Conservation (phyloP, 2,797 vertebrate species). For the Tolypeutes matacus region DNA sequence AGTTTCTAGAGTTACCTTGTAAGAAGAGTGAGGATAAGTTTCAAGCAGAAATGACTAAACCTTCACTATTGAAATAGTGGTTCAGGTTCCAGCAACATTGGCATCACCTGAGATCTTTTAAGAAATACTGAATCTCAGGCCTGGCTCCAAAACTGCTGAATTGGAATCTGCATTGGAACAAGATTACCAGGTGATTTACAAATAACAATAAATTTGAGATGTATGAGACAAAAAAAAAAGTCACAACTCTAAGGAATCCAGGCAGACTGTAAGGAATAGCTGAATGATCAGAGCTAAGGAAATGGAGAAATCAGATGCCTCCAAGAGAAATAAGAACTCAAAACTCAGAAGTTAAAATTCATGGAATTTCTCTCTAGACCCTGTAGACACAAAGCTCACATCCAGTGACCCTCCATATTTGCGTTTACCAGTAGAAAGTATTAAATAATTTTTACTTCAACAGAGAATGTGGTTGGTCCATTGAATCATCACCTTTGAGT, state of each 20-base stretch:
- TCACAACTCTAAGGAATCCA: too few species aligned
- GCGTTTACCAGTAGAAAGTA: neutral
- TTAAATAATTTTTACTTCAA: neutral
- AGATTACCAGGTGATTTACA: slow-evolving; percentile 1
- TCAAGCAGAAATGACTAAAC: slow-evolving; percentile 13
- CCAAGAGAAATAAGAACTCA: neutral
- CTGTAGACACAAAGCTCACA: neutral
- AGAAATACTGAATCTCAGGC: neutral
- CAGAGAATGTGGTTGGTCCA: neutral
- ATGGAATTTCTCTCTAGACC: neutral
- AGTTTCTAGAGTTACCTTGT: neutral
- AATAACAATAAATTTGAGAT: neutral
- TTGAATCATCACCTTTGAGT: neutral
- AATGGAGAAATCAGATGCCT: neutral
- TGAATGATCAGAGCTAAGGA: neutral
- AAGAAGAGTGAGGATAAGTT: neutral
- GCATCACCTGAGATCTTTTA: neutral
- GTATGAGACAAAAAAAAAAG: too few species aligned
- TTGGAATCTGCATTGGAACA: neutral
- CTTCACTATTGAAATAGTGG: neutral
- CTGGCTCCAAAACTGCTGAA: neutral
- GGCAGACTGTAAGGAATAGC: neutral
- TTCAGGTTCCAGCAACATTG: neutral
- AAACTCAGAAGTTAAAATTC: neutral
- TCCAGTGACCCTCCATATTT: neutral